Percentiles rank a stretch among this genome's conserved stretches.
phyloP scores from a whole-genome alignment of 2,797 vertebrate genomes.

The Masticophis lateralis region DNA sequence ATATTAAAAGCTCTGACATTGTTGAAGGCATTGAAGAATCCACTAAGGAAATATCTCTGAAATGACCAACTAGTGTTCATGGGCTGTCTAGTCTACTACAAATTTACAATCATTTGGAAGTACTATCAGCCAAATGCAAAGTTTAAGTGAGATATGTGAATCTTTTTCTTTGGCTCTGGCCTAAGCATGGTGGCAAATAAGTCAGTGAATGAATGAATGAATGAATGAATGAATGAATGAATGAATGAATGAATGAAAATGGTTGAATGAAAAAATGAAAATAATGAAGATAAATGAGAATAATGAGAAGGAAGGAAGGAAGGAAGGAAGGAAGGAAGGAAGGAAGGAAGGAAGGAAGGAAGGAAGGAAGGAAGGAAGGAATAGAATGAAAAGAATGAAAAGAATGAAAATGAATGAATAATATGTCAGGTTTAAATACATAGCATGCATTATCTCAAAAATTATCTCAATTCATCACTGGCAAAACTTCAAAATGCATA shows the following conservation, averaged over 20 bases:
- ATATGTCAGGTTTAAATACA: not conserved
- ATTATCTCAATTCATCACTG: not conserved
- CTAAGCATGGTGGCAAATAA: constrained; percentile 33
- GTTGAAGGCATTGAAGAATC: not conserved
- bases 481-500: not conserved
- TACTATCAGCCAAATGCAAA: constrained; percentile 45
- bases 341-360: too few relatives aligned
- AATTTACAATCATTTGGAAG: constrained; percentile 58
- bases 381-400: not conserved
- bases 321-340: too few relatives aligned
- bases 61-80: not conserved
- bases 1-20: not conserved
- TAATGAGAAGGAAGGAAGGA: too few relatives aligned
- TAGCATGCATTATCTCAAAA: not conserved
- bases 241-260: too few relatives aligned
- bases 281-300: not conserved
- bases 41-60: not conserved
- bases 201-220: not conserved
- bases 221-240: too few relatives aligned
- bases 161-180: constrained; percentile 38
- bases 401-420: not conserved
- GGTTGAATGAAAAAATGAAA: not conserved
- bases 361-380: too few relatives aligned
- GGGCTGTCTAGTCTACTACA: constrained; percentile 28
- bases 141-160: constrained; percentile 46